phyloP scores from a whole-genome alignment of 2,888 invertebrate genomes.

The Microplitis deprimator region DNA sequence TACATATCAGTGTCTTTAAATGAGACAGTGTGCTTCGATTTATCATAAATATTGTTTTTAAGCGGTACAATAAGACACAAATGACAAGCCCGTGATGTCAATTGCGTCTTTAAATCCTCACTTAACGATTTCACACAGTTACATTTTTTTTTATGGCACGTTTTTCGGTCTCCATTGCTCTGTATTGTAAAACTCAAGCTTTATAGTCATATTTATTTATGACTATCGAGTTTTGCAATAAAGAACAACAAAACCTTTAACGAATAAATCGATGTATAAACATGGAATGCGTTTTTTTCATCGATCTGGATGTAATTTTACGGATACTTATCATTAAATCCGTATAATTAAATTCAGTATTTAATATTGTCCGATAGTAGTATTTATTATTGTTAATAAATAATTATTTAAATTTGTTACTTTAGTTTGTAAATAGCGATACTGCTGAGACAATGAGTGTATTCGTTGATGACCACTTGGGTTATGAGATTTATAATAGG shows the following conservation, averaged over 20 bases:
- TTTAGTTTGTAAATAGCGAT: slow-evolving; percentile 45
- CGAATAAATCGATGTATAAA: too few species aligned
- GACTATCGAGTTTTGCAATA: too few species aligned
- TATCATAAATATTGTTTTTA: too few species aligned
- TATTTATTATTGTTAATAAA: background rate
- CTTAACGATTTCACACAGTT: background rate
- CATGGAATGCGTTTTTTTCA: background rate
- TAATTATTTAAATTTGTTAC: slow-evolving; percentile 22
- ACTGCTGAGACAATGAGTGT: slow-evolving; percentile 69
- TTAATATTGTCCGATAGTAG: slow-evolving; percentile 8
- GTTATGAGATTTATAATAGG: slow-evolving; percentile 50
- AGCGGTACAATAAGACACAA: background rate
- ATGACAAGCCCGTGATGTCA: background rate
- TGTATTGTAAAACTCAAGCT: background rate
- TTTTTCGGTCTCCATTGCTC: slow-evolving; percentile 12
- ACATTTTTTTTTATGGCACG: slow-evolving; percentile 23
- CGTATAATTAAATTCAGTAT: too few species aligned
- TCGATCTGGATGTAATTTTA: background rate
- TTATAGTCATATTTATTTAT: too few species aligned
- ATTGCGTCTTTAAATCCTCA: background rate
- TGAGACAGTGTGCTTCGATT: background rate
- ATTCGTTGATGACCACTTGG: slow-evolving; percentile 67
- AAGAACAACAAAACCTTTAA: too few species aligned
- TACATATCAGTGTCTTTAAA: slow-evolving; percentile 4
- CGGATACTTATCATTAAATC: too few species aligned